phyloP scores from a whole-genome alignment of 2,797 vertebrate species.

The Pelochelys cantorii region DNA sequence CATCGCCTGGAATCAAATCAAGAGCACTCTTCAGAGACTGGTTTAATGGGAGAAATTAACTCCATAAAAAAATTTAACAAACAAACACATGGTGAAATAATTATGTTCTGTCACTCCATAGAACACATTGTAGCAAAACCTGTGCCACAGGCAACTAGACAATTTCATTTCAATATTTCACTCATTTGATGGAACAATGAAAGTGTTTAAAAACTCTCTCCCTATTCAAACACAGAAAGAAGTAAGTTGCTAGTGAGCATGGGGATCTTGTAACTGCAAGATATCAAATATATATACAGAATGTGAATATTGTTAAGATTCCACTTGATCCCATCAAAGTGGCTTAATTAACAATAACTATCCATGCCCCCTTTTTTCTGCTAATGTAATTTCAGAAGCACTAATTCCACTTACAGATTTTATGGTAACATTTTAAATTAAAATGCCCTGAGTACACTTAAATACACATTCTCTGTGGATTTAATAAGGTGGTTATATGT shows the following conservation, averaged over 20 bases:
- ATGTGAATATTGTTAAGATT: neutral
- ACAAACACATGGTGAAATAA: constrained; percentile 52
- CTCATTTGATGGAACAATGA: neutral
- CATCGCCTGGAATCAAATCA: constrained; percentile 46
- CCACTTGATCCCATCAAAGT: constrained; percentile 13
- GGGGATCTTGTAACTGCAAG: neutral
- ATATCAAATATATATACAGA: constrained; percentile 14
- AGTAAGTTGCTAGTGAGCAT: neutral
- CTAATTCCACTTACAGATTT: constrained; percentile 60
- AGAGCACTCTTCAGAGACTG: constrained; percentile 29
- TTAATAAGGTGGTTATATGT: constrained; percentile 52
- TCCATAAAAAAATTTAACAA: constrained; percentile 55
- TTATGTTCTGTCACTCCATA: neutral
- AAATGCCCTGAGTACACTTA: constrained; percentile 50
- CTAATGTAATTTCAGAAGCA: constrained; percentile 54
- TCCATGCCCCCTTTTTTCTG: constrained; percentile 12
- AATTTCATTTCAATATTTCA: neutral
- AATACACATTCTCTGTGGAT: constrained; percentile 24
- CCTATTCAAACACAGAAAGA: neutral
- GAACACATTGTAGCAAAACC: neutral
- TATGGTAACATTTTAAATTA: constrained; percentile 60
- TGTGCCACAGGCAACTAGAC: neutral
- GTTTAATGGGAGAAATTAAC: constrained; percentile 7
- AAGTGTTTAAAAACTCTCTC: neutral
- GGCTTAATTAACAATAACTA: constrained; percentile 59